Base-by-base conservation (phyloP, 2,888 invertebrate species). In the Drosophila lacicola region DNA sequence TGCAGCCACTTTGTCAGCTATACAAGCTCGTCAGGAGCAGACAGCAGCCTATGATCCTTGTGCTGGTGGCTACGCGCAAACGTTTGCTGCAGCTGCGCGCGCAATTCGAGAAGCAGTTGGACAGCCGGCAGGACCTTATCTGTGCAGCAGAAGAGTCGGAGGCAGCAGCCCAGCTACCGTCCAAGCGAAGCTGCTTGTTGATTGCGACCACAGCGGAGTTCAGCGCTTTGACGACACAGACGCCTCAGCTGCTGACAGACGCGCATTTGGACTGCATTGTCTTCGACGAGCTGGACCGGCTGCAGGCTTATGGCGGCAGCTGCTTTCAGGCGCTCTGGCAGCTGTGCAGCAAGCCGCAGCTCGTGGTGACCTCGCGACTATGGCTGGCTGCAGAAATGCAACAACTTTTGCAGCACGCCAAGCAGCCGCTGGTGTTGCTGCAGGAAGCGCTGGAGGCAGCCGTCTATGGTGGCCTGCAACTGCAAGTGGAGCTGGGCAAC, bases 281-380 rank as follows among this genome's bases (percentile, higher is more conserved):
- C 4, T 21, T 55, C 2, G 54, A 55, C 21, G 54, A 44, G 21
- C 21, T 55, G 14, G 34, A 55, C 10, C 21, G 21, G 6, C 11
- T 55, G 42, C 44, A 55, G 44, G 33, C 19, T 0, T 54, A 54
- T 42, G 54, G 54, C 19, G 54, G 42, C 19, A 42, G 19, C 33
- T 19, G 33, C 4, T 54, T 42, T n/a, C 19, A 54, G 10, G 2
- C 21, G 2, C 5, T 55, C 2, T 44, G 11, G 11, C 2, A 11
- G 21, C 44, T 21, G 1, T 21, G 21, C 21, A 14, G 11, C 11
- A 14, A 0, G 44, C 11, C 34, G 8, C 54, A 55, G 21, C 11
- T 55, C 0, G 19, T 55, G 44, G 44, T 44, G 4, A 44, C 9
- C 54, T 21, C 54, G 2, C 34, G 34, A 11, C 1, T 36, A 8